These are phyloP conservation scores for Petrosia ficiformis DNA, from an alignment of 37 sponge, comb jelly and placozoan genomes.

Conservation along the genomic window DNA sequence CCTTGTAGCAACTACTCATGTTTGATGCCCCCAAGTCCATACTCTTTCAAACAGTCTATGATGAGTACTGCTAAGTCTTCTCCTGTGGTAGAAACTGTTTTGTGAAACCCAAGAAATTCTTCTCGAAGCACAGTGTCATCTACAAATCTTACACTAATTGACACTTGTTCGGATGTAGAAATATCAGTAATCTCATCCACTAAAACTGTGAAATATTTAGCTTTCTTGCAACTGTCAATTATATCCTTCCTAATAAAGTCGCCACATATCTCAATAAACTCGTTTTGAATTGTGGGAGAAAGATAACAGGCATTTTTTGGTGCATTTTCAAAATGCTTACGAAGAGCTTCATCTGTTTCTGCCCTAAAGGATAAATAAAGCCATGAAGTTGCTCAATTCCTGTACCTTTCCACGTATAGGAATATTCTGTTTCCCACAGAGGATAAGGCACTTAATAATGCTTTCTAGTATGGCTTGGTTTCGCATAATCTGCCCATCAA, in stretches of 20 bases:
- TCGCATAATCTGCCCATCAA: too few species aligned
- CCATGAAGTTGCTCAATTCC: constrained; percentile 11
- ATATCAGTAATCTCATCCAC: constrained; percentile 62
- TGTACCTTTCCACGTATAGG: constrained; percentile 64
- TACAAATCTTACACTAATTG: constrained; percentile 38
- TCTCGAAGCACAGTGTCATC: too few species aligned
- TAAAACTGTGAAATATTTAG: constrained; percentile 55
- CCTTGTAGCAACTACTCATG: too few species aligned
- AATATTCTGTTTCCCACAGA: constrained; percentile 67
- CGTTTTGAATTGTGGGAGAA: constrained; percentile 73
- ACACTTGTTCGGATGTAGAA: constrained; percentile 50
- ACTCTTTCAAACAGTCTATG: too few species aligned
- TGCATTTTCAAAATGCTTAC: constrained; percentile 23
- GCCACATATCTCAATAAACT: constrained; percentile 45
- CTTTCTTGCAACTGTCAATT: constrained; percentile 16
- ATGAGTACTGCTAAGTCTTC: too few species aligned
- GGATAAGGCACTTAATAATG: constrained; percentile 41
- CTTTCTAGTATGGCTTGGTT: constrained; percentile 30
- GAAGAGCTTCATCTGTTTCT: constrained; percentile 56
- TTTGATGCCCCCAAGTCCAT: too few species aligned
- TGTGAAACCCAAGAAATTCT: too few species aligned
- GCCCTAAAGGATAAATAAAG: constrained; percentile 37
- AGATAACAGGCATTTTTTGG: constrained; percentile 66
- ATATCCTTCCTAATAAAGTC: constrained; percentile 22
- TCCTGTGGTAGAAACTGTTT: too few species aligned